Evolutionary conservation across 2,888 invertebrate genomes (phyloP).

Genomic region (Ectemnius lituratus): DNA sequence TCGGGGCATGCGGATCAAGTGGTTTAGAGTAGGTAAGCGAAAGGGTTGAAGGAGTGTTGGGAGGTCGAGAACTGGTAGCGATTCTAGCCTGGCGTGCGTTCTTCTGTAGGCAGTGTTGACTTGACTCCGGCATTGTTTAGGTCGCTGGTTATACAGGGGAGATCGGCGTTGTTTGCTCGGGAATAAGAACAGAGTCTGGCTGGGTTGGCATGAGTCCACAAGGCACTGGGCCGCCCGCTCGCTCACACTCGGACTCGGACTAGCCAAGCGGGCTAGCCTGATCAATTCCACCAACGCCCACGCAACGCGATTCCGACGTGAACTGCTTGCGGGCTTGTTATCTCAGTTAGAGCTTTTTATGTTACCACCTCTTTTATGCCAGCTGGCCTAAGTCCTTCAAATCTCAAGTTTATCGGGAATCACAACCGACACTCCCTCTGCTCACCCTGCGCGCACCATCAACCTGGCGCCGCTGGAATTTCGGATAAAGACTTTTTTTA

Average conservation of each 20-base stretch:
- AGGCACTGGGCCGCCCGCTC: neutral
- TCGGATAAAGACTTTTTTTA: slow-evolving; percentile 27
- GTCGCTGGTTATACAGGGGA: slow-evolving; percentile 26
- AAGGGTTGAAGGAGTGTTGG: too few species aligned
- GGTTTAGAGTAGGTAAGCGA: too few species aligned
- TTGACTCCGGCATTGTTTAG: slow-evolving; percentile 44
- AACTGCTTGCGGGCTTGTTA: slow-evolving; percentile 39
- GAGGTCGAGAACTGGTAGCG: neutral
- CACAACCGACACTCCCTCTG: slow-evolving; percentile 30
- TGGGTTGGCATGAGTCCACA: slow-evolving; percentile 63
- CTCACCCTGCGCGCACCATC: neutral
- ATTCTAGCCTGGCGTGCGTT: slow-evolving; percentile 6
- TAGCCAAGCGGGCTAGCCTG: slow-evolving; percentile 58
- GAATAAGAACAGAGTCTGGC: slow-evolving; percentile 35
- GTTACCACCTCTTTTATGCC: slow-evolving; percentile 33
- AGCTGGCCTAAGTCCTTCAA: slow-evolving; percentile 33
- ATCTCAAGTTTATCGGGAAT: slow-evolving; percentile 52
- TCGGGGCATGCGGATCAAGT: too few species aligned
- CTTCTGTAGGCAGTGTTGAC: too few species aligned
- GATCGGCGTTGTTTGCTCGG: slow-evolving; percentile 35
- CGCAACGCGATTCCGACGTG: slow-evolving; percentile 34
- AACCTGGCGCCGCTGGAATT: slow-evolving; percentile 25
- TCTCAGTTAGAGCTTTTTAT: slow-evolving; percentile 47
- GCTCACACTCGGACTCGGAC: slow-evolving; percentile 43
- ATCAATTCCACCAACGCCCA: slow-evolving; percentile 55